Evolutionary conservation across 1,140 invertebrate genomes (phyloP).

Genomic region (Heliothis virescens): DNA sequence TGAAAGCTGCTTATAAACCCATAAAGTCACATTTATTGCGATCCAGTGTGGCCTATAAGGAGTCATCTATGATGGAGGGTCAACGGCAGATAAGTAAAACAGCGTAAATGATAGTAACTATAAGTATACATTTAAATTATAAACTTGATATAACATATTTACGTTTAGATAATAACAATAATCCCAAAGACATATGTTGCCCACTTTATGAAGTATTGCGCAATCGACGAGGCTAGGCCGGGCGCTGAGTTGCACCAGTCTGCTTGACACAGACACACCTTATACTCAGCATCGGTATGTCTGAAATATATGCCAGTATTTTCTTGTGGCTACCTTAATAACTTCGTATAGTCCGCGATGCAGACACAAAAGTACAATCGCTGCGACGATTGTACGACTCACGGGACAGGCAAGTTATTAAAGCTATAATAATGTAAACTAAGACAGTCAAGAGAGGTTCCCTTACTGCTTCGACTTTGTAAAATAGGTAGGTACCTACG

Average conservation of each 20-base stretch:
- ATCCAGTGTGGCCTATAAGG: slow-evolving; percentile 67
- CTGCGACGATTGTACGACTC: no score
- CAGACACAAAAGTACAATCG: not conserved
- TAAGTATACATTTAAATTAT: not conserved
- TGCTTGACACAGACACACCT: slow-evolving; percentile 75
- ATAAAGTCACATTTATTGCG: slow-evolving; percentile 81
- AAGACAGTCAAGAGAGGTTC: no score
- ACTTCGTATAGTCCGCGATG: not conserved
- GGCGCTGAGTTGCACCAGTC: slow-evolving; percentile 73
- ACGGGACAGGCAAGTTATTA: no score
- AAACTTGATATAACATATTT: slow-evolving; percentile 17
- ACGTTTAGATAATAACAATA: not conserved
- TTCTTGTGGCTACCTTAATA: not conserved
- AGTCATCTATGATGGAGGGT: slow-evolving; percentile 63
- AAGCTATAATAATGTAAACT: no score
- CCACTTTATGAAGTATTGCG: slow-evolving; percentile 7
- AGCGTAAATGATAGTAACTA: slow-evolving; percentile 19
- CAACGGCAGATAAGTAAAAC: slow-evolving; percentile 49
- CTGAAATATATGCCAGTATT: slow-evolving; percentile 59
- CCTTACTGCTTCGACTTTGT: no score
- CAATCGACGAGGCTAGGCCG: not conserved
- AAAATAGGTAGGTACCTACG: no score
- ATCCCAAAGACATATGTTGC: not conserved
- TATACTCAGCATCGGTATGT: slow-evolving; percentile 74
- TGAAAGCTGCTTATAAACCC: slow-evolving; percentile 83